phyloP scores from a whole-genome alignment of 2,888 invertebrate genomes.

The Creontiades dilutus region DNA sequence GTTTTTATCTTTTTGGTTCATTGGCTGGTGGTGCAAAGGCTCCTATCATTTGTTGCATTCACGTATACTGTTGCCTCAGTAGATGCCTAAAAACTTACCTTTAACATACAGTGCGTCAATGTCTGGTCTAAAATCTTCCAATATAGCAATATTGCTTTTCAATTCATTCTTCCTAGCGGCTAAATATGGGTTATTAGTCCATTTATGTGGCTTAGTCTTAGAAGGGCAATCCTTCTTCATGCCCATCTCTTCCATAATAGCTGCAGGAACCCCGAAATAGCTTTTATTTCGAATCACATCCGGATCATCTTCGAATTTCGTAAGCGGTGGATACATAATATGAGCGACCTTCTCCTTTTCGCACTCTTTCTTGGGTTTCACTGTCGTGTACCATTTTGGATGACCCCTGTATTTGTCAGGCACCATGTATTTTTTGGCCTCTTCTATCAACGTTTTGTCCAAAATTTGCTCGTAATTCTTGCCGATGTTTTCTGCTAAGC shows the following conservation, averaged over 20 bases:
- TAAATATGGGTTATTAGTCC: conserved; percentile 18
- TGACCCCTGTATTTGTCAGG: conserved; percentile 62
- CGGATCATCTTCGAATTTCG: conserved; percentile 53
- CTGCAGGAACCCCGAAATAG: conserved; percentile 61
- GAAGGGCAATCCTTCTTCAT: background rate
- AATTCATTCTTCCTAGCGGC: conserved; percentile 48
- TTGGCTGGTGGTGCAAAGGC: too few species aligned
- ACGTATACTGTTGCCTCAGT: background rate
- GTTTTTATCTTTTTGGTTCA: too few species aligned
- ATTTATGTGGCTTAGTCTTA: conserved; percentile 28
- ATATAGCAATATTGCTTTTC: conserved; percentile 31
- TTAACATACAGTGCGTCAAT: conserved; percentile 56
- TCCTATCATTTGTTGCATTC: too few species aligned
- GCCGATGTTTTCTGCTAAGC: conserved; percentile 51
- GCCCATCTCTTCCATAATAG: conserved; percentile 43
- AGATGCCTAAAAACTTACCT: conserved; percentile 13
- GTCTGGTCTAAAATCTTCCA: conserved; percentile 65
- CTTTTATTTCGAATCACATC: conserved; percentile 48
- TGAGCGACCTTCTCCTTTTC: conserved; percentile 41
- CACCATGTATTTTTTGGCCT: conserved; percentile 47
- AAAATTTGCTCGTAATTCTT: conserved; percentile 43
- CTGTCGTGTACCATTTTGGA: conserved; percentile 57
- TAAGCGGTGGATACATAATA: conserved; percentile 39
- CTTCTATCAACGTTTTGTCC: conserved; percentile 63
- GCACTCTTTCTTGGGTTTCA: conserved; percentile 50